Conservation (phyloP, 2,113 vertebrate species). For the Phalacrocorax aristotelis region DNA sequence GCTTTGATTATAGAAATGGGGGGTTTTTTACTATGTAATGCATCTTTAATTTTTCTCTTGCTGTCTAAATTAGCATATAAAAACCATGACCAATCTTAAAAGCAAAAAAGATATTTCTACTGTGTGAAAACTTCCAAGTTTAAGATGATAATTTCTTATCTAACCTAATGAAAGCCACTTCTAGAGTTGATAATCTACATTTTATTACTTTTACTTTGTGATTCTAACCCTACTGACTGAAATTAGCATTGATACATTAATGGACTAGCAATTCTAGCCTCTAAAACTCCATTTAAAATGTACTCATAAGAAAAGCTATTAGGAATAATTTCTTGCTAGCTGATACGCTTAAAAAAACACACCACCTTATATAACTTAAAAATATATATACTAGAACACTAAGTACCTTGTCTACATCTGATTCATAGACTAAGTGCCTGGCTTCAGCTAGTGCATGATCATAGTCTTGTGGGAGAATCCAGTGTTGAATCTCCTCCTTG, state of each 20-base stretch:
- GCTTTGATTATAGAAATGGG: background rate
- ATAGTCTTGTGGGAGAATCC: conserved; percentile 97
- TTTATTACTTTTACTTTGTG: background rate
- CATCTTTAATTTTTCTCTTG: background rate
- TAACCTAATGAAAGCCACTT: background rate
- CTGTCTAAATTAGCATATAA: background rate
- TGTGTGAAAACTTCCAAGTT: background rate
- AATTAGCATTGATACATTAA: background rate
- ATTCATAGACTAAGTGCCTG: conserved; percentile 92
- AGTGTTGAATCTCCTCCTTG: conserved; percentile 91
- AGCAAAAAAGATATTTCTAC: background rate
- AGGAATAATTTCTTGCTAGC: background rate
- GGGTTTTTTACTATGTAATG: background rate
- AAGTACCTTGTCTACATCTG: conserved; percentile 90
- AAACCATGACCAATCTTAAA: background rate
- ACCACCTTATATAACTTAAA: background rate
- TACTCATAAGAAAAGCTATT: background rate
- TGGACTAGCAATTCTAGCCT: background rate
- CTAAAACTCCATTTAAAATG: background rate
- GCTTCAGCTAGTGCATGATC: conserved; percentile 96
- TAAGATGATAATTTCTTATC: background rate
- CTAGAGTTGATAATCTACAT: background rate
- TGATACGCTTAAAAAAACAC: background rate
- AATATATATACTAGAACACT: background rate
- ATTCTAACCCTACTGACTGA: background rate